phyloP scores from a whole-genome alignment of 1,140 invertebrate species.

The Heliconius congener region DNA sequence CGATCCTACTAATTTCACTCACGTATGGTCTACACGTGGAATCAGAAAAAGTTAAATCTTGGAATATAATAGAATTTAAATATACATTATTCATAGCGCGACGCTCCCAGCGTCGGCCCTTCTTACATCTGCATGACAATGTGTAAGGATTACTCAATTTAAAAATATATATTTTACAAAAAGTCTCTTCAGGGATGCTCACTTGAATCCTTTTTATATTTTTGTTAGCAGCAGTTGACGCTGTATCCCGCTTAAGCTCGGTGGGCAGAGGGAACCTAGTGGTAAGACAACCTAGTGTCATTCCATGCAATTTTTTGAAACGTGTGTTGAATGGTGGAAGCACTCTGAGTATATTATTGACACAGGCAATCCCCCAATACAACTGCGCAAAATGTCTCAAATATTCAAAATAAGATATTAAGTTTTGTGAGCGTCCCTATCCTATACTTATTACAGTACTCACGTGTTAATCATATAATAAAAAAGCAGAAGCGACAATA shows the following conservation, averaged over 20 bases:
- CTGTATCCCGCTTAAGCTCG: too few species aligned
- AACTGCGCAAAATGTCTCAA: too few species aligned
- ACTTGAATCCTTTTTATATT: background rate
- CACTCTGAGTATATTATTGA: too few species aligned
- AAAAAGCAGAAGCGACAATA: slow-evolving; percentile 24
- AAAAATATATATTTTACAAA: background rate
- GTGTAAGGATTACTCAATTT: background rate
- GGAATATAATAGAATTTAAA: background rate
- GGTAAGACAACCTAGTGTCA: too few species aligned
- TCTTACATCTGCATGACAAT: slow-evolving; percentile 2
- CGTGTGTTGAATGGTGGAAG: too few species aligned
- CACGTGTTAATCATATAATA: slow-evolving; percentile 5
- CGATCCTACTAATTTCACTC: background rate
- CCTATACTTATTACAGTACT: background rate
- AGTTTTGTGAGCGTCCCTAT: background rate
- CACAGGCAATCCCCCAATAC: too few species aligned
- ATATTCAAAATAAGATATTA: background rate
- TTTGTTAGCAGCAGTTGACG: too few species aligned
- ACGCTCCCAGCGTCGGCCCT: background rate
- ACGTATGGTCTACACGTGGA: background rate
- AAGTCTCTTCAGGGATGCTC: too few species aligned
- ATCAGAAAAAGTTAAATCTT: slow-evolving; percentile 9
- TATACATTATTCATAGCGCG: slow-evolving; percentile 9
- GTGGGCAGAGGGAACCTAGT: too few species aligned
- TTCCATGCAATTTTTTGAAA: too few species aligned